Base-by-base conservation (phyloP, 2,888 invertebrate species). In the Imbricaverruca yamaguchii region DNA sequence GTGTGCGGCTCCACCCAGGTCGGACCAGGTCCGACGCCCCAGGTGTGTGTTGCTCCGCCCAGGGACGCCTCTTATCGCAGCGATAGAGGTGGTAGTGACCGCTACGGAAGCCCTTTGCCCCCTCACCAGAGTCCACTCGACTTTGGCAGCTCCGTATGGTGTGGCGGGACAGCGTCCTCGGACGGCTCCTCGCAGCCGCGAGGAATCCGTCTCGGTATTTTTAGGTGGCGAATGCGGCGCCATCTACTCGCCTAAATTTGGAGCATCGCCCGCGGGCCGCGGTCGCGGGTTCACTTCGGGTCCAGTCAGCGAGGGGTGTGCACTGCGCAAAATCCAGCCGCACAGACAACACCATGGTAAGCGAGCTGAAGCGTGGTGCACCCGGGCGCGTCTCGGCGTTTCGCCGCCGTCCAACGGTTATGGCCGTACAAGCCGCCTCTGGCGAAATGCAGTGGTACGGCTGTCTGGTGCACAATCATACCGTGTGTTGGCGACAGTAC, bases 221-320 rank as follows among this genome's bases (percentile, higher is more conserved):
- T 74, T 74, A 74, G 74, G 18, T 7, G 69, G 39, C 74, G 74
- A 74, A 8, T 53, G 74, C 18, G 18, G 74, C 74, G 74, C 39
- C 74, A 39, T 53, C 74, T 74, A 23, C 53, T 4, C 74, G 7
- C 74, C 74, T 53, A 74, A 74, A 74, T 74, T 74, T 10, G 74
- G 74, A 74, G 74, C 74, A 18, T 2, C 53, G 39, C 7, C 25
- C 1, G 18, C 8, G 11, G 12, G 74, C 18, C 15, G 8, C 23
- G 15, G 8, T 9, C 23, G 74, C 74, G 18, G 74, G 53, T 53
- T 74, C 74, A 74, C 74, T 74, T 74, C 74, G 74, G 74, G 74
- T 74, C 74, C 21, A 74, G 74, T 7, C 53, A 74, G 74, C 74
- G 74, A 74, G 74, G 74, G 53, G 74, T 74, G 74, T 74, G 74